Evolutionary conservation across 2,797 vertebrate species (phyloP), one percentile per base, ranked within the genome.

Genomic region (Garrulus glandarius): DNA sequence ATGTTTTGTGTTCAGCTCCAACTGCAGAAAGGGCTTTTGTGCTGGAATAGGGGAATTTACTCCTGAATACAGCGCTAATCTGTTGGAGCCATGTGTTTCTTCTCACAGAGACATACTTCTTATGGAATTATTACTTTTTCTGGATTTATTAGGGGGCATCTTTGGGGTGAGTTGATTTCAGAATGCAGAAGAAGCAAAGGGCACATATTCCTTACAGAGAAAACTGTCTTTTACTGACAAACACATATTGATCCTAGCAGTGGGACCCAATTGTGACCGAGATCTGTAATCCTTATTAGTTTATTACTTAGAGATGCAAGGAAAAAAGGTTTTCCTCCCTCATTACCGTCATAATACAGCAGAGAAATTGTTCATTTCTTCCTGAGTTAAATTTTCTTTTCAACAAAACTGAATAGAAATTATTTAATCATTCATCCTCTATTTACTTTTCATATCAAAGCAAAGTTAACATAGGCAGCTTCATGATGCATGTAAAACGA

Each of bases 341-440:
- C 41, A 47, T 84, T 82, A 74, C 23, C 60, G n/a, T 32, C 43
- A 74, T 65, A 76, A 70, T 47, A 52, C 27, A 75, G 60, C 86
- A 47, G 26, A 92, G 46, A 75, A 79, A 93, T 81, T 53, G 57
- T 71, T 83, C 56, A 84, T 60, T 96, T 89, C 72, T 43, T 74
- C 86, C 34, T 68, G 89, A 80, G 49, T 92, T 69, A 59, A 70
- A 89, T 84, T 94, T 95, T 89, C 53, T 71, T 85, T 95, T 92
- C 83, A 97, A 95, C 78, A 91, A 92, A 93, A 87, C 82, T 92
- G 94, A 95, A 95, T 55, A 95, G 92, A 96, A 97, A 92, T 93
- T 36, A 95, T 92, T 94, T 97, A 98, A 98, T 97, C 84, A 97
- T 97, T 98, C 93, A 97, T 96, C 74, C 81, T 86, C 94, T 97